A percentile compares a stretch with the other conserved stretches of the same genome.
Evolutionary conservation across 2,797 vertebrate species (phyloP).

Genomic region (Acrocephalus scirpaceus): DNA sequence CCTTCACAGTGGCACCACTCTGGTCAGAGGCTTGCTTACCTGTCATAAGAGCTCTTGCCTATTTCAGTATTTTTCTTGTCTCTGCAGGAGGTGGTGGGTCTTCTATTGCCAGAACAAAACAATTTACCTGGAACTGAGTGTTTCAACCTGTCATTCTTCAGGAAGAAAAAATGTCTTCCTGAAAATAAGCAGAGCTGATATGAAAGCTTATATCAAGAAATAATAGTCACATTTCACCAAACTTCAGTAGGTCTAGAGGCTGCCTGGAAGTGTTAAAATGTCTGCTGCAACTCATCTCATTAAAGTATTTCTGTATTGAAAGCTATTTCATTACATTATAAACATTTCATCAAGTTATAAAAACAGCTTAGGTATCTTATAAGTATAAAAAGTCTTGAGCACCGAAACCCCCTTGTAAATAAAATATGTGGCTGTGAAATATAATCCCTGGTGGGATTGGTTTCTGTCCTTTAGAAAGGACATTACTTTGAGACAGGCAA

Average conservation of each 20-base stretch:
- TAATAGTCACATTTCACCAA: not conserved
- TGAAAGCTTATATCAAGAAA: not conserved
- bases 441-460: conserved; percentile 14
- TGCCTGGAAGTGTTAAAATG: not conserved
- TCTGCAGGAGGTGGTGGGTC: not conserved
- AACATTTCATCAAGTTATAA: conserved; percentile 22
- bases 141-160: not conserved
- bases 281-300: not conserved
- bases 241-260: not conserved
- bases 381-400: conserved; percentile 8
- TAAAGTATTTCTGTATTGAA: conserved; percentile 24
- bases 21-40: rapidly evolving
- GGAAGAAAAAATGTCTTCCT: not conserved
- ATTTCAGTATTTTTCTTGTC: not conserved
- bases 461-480: conserved; percentile 40
- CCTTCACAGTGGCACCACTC: not conserved
- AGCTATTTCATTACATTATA: conserved; percentile 19
- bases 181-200: not conserved
- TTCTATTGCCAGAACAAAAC: not conserved
- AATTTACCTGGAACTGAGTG: not conserved
- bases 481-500: not conserved
- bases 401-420: conserved; percentile 44
- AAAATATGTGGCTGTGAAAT: conserved; percentile 58
- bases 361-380: not conserved
- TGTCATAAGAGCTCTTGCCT: not conserved